Evolutionary conservation across 2,113 vertebrate genomes (phyloP).

Genomic region (Tautogolabrus adspersus): DNA sequence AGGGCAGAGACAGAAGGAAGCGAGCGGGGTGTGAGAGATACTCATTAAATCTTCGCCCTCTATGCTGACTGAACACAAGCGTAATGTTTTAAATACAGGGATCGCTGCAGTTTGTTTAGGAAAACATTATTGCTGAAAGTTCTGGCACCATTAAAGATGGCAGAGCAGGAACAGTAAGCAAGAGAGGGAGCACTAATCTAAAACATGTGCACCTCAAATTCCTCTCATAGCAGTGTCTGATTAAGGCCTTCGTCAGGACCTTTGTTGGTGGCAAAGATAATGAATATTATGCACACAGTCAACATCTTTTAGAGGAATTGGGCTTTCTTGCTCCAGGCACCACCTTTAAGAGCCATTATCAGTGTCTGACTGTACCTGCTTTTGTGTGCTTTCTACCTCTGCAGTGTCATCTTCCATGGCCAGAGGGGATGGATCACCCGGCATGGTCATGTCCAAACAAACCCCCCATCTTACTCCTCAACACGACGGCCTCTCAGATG

Average conservation of each 20-base stretch:
- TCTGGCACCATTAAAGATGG: conserved; percentile 60
- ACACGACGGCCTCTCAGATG: conserved; percentile 70
- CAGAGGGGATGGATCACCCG: conserved; percentile 49
- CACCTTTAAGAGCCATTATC: conserved; percentile 23
- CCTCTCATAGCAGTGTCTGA: conserved; percentile 59
- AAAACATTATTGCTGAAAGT: conserved; percentile 51
- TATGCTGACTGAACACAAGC: conserved; percentile 34
- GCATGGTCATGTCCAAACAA: conserved; percentile 79
- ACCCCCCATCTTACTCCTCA: conserved; percentile 56
- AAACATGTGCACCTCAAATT: conserved; percentile 75
- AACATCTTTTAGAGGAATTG: conserved; percentile 44
- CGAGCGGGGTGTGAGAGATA: conserved; percentile 63
- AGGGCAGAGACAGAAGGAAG: conserved; percentile 61
- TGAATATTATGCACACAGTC: conserved; percentile 44
- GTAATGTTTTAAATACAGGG: conserved; percentile 57
- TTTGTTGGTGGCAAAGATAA: conserved; percentile 50
- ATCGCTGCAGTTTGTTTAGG: conserved; percentile 52
- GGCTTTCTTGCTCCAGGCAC: conserved; percentile 12
- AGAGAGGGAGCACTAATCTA: conserved; percentile 62
- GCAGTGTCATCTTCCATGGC: conserved; percentile 73
- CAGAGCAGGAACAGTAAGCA: conserved; percentile 40
- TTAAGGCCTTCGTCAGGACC: conserved; percentile 56
- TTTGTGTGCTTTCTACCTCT: conserved; percentile 47
- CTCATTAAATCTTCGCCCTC: conserved; percentile 66
- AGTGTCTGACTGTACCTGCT: conserved; percentile 40